Percentiles rank a stretch among this genome's conserved stretches.
phyloP scores from a whole-genome alignment of 2,797 vertebrate genomes.

The Phataginus tetradactyla region DNA sequence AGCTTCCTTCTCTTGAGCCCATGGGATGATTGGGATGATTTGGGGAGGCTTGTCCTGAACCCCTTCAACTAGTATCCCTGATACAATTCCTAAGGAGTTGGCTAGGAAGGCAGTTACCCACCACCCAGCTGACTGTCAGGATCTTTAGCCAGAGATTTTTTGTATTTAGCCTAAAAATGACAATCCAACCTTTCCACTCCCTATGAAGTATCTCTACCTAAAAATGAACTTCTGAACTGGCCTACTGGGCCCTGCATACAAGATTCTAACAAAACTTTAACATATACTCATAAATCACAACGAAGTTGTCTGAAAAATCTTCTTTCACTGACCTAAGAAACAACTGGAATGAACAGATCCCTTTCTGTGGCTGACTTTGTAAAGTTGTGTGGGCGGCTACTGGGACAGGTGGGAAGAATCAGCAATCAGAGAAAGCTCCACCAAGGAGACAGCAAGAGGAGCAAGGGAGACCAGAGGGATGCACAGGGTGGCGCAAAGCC shows the following conservation, averaged over 20 bases:
- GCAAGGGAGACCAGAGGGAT: accelerated
- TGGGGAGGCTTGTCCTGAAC: not conserved
- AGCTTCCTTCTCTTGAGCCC: no score
- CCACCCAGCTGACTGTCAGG: no score
- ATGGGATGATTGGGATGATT: no score
- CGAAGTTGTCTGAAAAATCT: not conserved
- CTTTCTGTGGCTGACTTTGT: not conserved
- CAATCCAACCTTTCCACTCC: not conserved
- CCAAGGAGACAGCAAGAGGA: not conserved
- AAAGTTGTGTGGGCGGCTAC: not conserved
- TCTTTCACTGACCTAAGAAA: not conserved
- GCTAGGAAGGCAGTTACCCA: not conserved
- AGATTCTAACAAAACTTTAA: not conserved
- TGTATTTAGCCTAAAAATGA: not conserved
- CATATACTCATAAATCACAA: not conserved
- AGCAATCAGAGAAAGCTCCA: not conserved
- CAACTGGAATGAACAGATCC: accelerated
- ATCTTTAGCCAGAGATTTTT: no score
- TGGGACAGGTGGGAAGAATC: not conserved
- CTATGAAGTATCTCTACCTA: not conserved
- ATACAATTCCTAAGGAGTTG: not conserved
- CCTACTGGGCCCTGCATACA: not conserved
- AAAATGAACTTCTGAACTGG: not conserved
- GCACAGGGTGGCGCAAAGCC: accelerated
- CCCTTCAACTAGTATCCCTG: not conserved